Base-by-base conservation (phyloP, 1,140 invertebrate species). In the Drosophila lacertosa region DNA sequence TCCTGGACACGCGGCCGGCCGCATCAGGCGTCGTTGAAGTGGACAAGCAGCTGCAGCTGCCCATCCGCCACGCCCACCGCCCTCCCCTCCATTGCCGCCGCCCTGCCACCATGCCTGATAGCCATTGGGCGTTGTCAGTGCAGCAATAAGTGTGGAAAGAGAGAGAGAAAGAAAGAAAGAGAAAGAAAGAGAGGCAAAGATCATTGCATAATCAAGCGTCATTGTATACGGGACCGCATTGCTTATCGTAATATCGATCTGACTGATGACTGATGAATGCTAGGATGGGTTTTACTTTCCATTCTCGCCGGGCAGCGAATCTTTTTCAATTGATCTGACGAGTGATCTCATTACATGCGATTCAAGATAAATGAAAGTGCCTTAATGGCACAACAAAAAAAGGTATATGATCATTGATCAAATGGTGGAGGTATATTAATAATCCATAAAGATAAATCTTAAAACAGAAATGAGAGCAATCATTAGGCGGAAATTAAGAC, bases 261-360 rank as follows among this genome's bases (percentile, higher is more conserved):
- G 53, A 50, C 51, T 65, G 44, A 64, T 64, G 67, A 70, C 42
- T 63, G 60, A 70, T 63, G 66, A 70, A 70, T 51, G 60, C 67
- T 57, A 65, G 67, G 51, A 70, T 64, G 44, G 20, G 26, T 54
- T 57, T 48, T 50, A 65, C 67, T 70, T 70, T 70, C 45, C 67
- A n/a, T 18, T 70, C 67, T 48, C 42, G 11, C 11, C 18, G 4
- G 18, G 15, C 26, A 24, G 57, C 44, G 35, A 53, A 60, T 60
- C 58, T 60, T n/a, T 51, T 51, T 45, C 64, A 51, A 62, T 39
- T 39, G 47, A 67, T 68, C 65, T 16, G 47, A 20, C 20, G 13
- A 29, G 26, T 32, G 26, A 64, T 39, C 42, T 44, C 59, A 64
- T 63, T 69, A 69, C 33, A 37, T 29, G 20, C 32, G 24, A 37